Percentiles rank a stretch among this genome's conserved stretches.
Conservation (phyloP, 2,888 invertebrate genomes). For the Leucophenga maculata region DNA sequence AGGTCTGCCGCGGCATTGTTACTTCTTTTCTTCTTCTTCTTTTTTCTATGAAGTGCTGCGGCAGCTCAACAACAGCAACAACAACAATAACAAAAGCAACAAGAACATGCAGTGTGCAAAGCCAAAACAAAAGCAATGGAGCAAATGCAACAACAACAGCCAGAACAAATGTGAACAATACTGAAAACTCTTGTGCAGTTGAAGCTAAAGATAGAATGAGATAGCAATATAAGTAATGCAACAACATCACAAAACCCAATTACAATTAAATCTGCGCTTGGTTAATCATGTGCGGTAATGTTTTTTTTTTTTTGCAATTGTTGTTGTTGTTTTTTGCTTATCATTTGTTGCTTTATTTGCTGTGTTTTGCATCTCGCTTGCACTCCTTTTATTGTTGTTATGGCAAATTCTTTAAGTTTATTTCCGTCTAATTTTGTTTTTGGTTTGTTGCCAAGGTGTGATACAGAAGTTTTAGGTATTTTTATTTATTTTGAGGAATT, state of each 20-base stretch:
- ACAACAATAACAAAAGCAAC: too few species aligned
- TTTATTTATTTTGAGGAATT: too few species aligned
- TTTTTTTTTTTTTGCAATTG: slow-evolving; percentile 29
- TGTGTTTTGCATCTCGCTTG: slow-evolving; percentile 12
- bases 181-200: not conserved
- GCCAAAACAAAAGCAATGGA: not conserved
- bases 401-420: slow-evolving; percentile 33
- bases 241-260: slow-evolving; percentile 48
- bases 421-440: slow-evolving; percentile 49
- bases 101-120: too few species aligned
- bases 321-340: slow-evolving; percentile 6
- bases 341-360: slow-evolving; percentile 20
- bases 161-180: too few species aligned
- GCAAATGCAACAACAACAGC: not conserved
- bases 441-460: not conserved
- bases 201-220: not conserved
- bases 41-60: too few species aligned
- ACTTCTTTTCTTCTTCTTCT: too few species aligned
- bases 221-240: slow-evolving; percentile 4
- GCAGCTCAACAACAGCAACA: slow-evolving; percentile 1
- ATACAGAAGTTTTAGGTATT: too few species aligned
- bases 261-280: slow-evolving; percentile 66
- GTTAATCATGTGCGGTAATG: slow-evolving; percentile 56
- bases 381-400: not conserved
- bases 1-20: too few species aligned